Base-by-base conservation (phyloP, 2,888 invertebrate genomes). In the Dendrolimus houi region DNA sequence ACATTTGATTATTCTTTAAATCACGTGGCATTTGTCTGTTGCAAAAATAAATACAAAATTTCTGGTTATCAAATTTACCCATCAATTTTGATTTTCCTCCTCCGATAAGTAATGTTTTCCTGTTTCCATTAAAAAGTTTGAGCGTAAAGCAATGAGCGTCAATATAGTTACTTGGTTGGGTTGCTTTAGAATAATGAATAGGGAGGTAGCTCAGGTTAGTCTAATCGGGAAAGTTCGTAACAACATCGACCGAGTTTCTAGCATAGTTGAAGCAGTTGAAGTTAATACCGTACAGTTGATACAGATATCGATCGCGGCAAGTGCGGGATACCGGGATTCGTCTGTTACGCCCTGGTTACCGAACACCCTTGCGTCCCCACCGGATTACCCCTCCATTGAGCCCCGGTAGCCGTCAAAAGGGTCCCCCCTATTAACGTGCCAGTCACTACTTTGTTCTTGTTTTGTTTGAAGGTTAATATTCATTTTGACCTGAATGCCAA, bases 391-490 rank as follows among this genome's bases (percentile, higher is more conserved):
- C 61, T 56, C 64, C 56, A 53, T 56, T 57, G 9, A 54, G 56
- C 60, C 55, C 58, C 65, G 56, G 60, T 64, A 62, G 71, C 72
- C 75, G 70, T 75, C 79, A 77, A 78, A 80, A 83, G 80, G 77
- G 77, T 77, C 78, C 74, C 74, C 78, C 74, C 74, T 77, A 81
- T 82, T 75, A 83, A 82, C 79, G 80, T 80, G 79, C 80, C 79
- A 78, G 77, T 83, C 80, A 75, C 78, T 80, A 81, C 85, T 87
- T 87, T 85, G 85, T 85, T 87, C 86, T 86, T 86, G 84, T 88
- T 87, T 85, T 81, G 83, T 88, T 88, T 89, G 87, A 89, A 90
- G 87, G 89, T 89, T 90, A 89, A 87, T 84, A 81, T 82, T 79
- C 75, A 75, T 81, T 83, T 78, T 79, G 79, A 82, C 80, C 79